Conservation (phyloP, 2,797 vertebrate genomes). For the Austrolebias charrua region DNA sequence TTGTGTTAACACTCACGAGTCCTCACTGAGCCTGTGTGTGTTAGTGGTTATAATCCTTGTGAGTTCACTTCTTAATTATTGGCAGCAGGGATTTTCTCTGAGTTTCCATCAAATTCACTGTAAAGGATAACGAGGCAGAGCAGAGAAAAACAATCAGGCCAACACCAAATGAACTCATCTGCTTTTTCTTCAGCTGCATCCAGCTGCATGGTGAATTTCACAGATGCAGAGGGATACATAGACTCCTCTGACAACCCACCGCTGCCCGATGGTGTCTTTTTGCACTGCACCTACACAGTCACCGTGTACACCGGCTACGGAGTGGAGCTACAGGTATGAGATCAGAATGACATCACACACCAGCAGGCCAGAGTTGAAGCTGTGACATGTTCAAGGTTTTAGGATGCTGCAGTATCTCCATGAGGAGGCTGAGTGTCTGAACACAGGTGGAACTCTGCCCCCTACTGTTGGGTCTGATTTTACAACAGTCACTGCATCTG, state of each 20-base stretch:
- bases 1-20: neutral
- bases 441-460: constrained; percentile 47
- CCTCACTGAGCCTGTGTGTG: constrained; percentile 9
- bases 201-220: constrained; percentile 86
- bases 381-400: neutral
- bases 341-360: neutral
- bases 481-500: too few relatives aligned
- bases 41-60: constrained; percentile 28
- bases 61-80: constrained; percentile 49
- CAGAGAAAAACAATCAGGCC: neutral
- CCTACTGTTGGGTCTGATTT: constrained; percentile 32
- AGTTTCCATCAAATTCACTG: constrained; percentile 23
- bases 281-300: constrained; percentile 91
- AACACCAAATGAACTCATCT: constrained; percentile 12
- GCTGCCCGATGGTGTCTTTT: constrained; percentile 74
- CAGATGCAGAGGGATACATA: constrained; percentile 91
- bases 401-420: constrained; percentile 10
- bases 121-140: constrained; percentile 36
- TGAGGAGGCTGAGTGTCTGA: constrained; percentile 16
- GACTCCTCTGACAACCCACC: constrained; percentile 90
- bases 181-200: constrained; percentile 50
- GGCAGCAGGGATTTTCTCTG: constrained; percentile 41
- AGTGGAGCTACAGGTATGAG: constrained; percentile 92
- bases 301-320: constrained; percentile 96
- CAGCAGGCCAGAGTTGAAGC: neutral